A percentile compares a stretch with the other conserved stretches of the same genome.
These are phyloP conservation scores for Podargus strigoides DNA, from an alignment of 2,797 vertebrate species.

Conservation along the genomic window DNA sequence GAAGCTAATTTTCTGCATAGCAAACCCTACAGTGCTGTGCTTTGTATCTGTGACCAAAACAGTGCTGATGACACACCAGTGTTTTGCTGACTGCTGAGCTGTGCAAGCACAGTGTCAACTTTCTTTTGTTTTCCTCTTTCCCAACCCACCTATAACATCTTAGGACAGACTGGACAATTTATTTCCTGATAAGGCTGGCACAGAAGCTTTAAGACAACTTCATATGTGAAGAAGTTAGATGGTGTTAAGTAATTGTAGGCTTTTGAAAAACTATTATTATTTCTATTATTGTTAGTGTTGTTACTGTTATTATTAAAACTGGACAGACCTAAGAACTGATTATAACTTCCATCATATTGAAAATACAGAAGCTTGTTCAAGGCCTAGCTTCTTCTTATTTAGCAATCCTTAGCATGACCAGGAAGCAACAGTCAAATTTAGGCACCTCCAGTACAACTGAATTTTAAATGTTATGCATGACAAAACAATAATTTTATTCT, in stretches of 20 bases:
- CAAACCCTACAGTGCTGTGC: background rate
- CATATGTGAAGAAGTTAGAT: background rate
- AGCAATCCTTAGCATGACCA: background rate
- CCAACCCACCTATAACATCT: no score
- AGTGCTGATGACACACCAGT: background rate
- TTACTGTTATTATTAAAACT: background rate
- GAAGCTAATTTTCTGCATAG: background rate
- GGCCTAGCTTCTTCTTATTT: background rate
- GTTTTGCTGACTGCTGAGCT: background rate
- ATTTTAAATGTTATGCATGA: background rate
- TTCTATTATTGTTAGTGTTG: background rate
- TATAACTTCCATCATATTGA: background rate
- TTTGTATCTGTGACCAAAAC: background rate
- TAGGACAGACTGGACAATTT: background rate
- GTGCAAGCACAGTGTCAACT: no score
- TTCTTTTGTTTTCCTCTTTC: no score
- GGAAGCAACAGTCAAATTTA: background rate
- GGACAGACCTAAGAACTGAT: background rate
- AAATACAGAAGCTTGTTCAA: background rate
- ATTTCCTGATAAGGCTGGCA: background rate
- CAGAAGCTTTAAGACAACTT: background rate
- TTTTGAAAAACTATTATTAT: fast-evolving
- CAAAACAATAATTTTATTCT: background rate
- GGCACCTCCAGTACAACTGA: background rate
- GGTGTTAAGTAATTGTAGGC: background rate